Evolutionary conservation across 2,113 vertebrate genomes (phyloP), one percentile per base, ranked within the genome.

Genomic region (Triplophysa rosa): DNA sequence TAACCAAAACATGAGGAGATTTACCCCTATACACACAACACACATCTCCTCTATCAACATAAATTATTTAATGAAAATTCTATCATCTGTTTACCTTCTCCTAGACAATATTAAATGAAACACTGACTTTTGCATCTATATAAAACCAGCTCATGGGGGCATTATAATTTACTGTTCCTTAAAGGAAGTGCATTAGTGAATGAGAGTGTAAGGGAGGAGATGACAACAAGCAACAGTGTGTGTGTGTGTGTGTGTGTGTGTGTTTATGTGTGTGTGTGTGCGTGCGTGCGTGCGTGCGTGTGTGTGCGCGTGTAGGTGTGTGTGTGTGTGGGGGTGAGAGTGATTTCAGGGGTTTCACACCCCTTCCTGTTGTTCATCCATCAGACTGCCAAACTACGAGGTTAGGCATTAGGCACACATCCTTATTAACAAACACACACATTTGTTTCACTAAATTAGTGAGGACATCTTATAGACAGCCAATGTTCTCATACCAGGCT

Each of bases 321-420:
- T 47, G 45, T 49, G 11, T 1, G 45, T 11, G 45, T 13, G 2
- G 17, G 14, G 33, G 6, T 37, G 33, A 37, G 33, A 37, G 6
- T 45, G 42, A 4, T 37, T 47, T 47, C 11, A 14, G 21, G 6
- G 26, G 49, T 56, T 71, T 71, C 24, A 56, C 49, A 56, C 49
- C 49, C 49, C 68, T 71, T 71, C 68, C 84, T 67, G 40, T 54
- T 84, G 29, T 73, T 19, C 58, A 24, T 64, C 21, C 66, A 16
- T 68, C 58, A 54, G 26, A n/a, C 45, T 54, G 67, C 19, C 67
- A 54, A 14, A 49, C 24, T 49, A 4, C 45, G 23, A 12, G 21
- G 16, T 19, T 52, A 49, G 45, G 24, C 67, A 70, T n/a, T 5
- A 58, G 7, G 33, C 67, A 70, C 67, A 70, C 26, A 56, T 71